Percentiles rank a stretch among this genome's conserved stretches.
Conservation (phyloP, 2,797 vertebrate species). For the Trematocara caparti region DNA sequence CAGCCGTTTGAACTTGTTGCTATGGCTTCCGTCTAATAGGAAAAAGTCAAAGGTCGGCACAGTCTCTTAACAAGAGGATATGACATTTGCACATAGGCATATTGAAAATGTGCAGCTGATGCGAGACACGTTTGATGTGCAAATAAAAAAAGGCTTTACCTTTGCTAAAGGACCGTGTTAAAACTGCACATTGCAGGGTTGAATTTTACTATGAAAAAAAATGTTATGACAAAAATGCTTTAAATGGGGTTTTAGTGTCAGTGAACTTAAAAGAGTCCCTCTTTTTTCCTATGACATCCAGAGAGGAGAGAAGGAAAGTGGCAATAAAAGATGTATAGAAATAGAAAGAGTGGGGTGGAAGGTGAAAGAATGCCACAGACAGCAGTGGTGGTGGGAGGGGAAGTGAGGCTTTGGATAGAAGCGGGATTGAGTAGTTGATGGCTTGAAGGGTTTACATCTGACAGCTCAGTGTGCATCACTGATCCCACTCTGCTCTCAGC, state of each 20-base stretch:
- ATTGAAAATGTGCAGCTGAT: neutral
- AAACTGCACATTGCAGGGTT: neutral
- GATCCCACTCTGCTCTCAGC: constrained; percentile 35
- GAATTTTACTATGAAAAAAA: neutral
- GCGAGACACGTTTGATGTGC: neutral
- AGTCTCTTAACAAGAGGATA: constrained; percentile 27
- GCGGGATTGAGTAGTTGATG: constrained; percentile 18
- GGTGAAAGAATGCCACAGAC: constrained; percentile 41
- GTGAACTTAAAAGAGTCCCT: constrained; percentile 7
- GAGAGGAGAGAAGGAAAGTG: constrained; percentile 14
- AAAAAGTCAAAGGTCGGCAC: constrained; percentile 30
- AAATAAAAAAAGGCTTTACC: neutral
- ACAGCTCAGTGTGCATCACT: constrained; percentile 54
- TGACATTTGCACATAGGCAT: constrained; percentile 19
- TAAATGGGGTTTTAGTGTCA: constrained; percentile 48
- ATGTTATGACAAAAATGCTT: neutral
- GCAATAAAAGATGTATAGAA: constrained; percentile 51
- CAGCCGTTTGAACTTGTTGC: constrained; percentile 39
- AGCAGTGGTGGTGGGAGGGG: constrained; percentile 21
- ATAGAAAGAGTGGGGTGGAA: constrained; percentile 40
- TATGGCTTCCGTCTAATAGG: constrained; percentile 18
- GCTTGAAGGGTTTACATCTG: constrained; percentile 41
- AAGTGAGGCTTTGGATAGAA: constrained; percentile 8
- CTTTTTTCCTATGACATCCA: constrained; percentile 12
- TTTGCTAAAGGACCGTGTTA: neutral